Percentiles rank a stretch among this genome's conserved stretches.
Evolutionary conservation across 1,140 invertebrate genomes (phyloP).

Genomic region (Magallana ariakensis): DNA sequence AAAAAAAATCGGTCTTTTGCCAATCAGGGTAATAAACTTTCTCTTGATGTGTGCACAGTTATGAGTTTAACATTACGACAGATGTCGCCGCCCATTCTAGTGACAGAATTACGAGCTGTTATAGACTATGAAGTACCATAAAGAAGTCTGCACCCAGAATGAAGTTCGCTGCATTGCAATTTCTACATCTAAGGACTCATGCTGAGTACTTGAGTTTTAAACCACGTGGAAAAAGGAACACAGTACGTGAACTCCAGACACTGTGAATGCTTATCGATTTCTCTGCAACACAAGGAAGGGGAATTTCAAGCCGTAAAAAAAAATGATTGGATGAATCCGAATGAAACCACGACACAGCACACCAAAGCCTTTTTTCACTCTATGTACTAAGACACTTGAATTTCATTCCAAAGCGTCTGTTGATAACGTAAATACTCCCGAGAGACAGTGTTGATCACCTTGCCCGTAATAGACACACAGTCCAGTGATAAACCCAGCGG

Average conservation of each 20-base stretch:
- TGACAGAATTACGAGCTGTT: slow-evolving; percentile 1
- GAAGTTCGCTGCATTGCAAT: not conserved
- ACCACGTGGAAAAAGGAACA: not conserved
- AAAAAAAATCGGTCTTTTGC: not conserved
- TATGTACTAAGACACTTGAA: too few species aligned
- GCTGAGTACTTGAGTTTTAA: not conserved
- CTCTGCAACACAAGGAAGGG: not conserved
- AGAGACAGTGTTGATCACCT: too few species aligned
- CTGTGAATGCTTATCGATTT: not conserved
- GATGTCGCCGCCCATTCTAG: not conserved
- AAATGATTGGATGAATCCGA: too few species aligned
- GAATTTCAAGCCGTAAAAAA: not conserved
- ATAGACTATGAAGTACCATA: not conserved
- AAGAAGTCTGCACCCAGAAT: not conserved
- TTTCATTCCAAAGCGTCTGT: too few species aligned
- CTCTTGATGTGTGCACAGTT: not conserved
- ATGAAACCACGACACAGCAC: too few species aligned
- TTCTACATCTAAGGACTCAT: not conserved
- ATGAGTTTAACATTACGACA: not conserved
- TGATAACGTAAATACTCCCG: too few species aligned
- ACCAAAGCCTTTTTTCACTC: too few species aligned
- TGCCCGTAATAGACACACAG: too few species aligned
- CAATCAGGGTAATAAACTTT: not conserved
- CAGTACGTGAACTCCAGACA: not conserved
- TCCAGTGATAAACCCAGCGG: too few species aligned